A percentile compares a stretch with the other conserved stretches of the same genome.
phyloP scores from a whole-genome alignment of 1,140 invertebrate species.

The Phortica variegata region DNA sequence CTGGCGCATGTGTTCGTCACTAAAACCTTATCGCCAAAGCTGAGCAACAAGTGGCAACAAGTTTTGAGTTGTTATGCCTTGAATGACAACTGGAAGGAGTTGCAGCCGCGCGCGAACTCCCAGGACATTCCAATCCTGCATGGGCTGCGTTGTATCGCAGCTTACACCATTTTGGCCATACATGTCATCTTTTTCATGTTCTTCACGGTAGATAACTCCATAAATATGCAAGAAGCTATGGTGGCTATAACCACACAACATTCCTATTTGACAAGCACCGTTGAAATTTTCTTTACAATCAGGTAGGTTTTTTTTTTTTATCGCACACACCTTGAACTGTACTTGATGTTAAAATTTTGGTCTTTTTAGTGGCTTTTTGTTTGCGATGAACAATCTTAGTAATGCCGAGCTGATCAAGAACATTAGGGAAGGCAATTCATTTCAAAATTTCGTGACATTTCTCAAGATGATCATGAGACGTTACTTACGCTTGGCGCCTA shows the following conservation, averaged over 20 bases:
- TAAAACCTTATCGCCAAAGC: not conserved
- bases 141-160: slow-evolving; percentile 21
- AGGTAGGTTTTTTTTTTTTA: slow-evolving; percentile 20
- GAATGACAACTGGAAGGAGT: no score
- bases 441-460: slow-evolving; percentile 1
- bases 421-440: slow-evolving; percentile 8
- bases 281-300: slow-evolving; percentile 32
- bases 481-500: slow-evolving; percentile 22
- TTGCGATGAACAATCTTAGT: slow-evolving; percentile 23
- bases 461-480: slow-evolving; percentile 13
- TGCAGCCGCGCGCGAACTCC: not conserved
- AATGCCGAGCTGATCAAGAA: slow-evolving; percentile 11
- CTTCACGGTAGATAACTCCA: slow-evolving; percentile 13
- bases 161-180: slow-evolving; percentile 12
- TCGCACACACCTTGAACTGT: not conserved
- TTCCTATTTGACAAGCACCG: slow-evolving; percentile 9
- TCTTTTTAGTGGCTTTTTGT: slow-evolving; percentile 23
- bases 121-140: slow-evolving; percentile 28
- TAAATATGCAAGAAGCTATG: not conserved
- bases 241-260: slow-evolving; percentile 5
- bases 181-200: slow-evolving; percentile 24
- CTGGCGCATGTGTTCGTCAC: slow-evolving; percentile 3
- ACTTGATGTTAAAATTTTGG: not conserved
- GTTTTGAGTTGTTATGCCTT: no score
- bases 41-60: slow-evolving; percentile 21